These are phyloP conservation scores for Lasioglossum vierecki DNA, from an alignment of 2,888 invertebrate species.

Conservation along the genomic window DNA sequence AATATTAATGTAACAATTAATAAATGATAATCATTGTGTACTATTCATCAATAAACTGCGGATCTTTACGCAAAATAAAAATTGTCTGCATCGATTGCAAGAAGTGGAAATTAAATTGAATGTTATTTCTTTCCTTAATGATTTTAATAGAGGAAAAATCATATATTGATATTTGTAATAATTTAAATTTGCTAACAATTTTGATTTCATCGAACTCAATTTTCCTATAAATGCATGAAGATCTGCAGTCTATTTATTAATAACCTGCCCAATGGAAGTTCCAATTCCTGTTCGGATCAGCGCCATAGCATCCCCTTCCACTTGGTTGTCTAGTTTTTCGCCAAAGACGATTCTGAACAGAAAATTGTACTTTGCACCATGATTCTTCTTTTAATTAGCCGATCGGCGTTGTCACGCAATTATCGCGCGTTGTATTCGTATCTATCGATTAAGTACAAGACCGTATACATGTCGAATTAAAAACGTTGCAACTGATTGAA, in stretches of 20 bases:
- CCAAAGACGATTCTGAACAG: constrained; percentile 87
- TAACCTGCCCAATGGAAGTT: constrained; percentile 87
- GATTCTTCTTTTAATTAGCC: background rate
- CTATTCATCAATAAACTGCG: no score
- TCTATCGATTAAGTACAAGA: background rate
- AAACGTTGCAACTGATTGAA: constrained; percentile 8
- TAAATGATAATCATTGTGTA: background rate
- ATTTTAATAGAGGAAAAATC: no score
- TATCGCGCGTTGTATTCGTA: constrained; percentile 8
- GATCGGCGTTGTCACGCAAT: background rate
- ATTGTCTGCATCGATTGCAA: no score
- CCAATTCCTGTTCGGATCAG: constrained; percentile 93
- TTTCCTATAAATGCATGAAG: no score
- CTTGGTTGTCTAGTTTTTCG: constrained; percentile 87
- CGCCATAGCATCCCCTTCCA: constrained; percentile 85
- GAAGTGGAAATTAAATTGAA: no score
- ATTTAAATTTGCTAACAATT: no score
- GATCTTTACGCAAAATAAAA: no score
- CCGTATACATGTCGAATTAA: background rate
- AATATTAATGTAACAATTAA: background rate
- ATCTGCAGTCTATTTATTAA: background rate
- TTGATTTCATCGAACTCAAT: no score
- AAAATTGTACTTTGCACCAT: background rate
- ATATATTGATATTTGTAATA: no score
- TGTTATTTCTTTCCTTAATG: no score